Percentiles rank a stretch among this genome's conserved stretches.
Conservation (phyloP, 2,797 vertebrate species). For the Naso thynnoides region DNA sequence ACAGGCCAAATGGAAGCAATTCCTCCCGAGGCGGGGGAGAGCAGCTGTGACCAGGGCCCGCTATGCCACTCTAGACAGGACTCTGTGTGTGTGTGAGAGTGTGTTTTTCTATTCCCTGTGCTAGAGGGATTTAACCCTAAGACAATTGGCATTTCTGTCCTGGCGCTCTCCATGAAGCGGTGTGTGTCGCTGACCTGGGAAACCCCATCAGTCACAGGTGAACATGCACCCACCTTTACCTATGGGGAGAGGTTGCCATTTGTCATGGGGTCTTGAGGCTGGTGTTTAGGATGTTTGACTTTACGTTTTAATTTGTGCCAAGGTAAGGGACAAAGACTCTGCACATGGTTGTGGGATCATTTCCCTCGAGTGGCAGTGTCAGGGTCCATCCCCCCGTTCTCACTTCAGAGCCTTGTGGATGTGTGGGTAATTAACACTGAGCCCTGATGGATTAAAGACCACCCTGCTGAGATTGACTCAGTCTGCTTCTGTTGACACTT, state of each 20-base stretch:
- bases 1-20: constrained; percentile 91
- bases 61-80: constrained; percentile 76
- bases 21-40: constrained; percentile 85
- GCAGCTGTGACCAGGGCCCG: constrained; percentile 85
- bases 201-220: constrained; percentile 67
- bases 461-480: constrained; percentile 64
- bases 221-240: constrained; percentile 60
- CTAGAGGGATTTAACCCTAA: constrained; percentile 68
- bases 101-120: constrained; percentile 17
- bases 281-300: constrained; percentile 1
- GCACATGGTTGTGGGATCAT: constrained; percentile 23
- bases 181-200: constrained; percentile 73
- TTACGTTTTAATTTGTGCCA: constrained; percentile 24
- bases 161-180: constrained; percentile 63
- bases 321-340: constrained; percentile 14
- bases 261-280: constrained; percentile 32
- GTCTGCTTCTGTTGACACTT: constrained; percentile 47
- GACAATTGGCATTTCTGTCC: constrained; percentile 81
- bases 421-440: constrained; percentile 75
- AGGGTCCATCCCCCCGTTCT: constrained; percentile 43
- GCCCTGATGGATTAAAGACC: constrained; percentile 72
- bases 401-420: constrained; percentile 54
- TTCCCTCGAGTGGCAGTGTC: constrained; percentile 40
- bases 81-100: constrained; percentile 37
- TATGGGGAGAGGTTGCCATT: constrained; percentile 9